These are phyloP conservation scores for Acipenser oxyrinchus DNA, from an alignment of 2,797 vertebrate genomes.

Conservation along the genomic window DNA sequence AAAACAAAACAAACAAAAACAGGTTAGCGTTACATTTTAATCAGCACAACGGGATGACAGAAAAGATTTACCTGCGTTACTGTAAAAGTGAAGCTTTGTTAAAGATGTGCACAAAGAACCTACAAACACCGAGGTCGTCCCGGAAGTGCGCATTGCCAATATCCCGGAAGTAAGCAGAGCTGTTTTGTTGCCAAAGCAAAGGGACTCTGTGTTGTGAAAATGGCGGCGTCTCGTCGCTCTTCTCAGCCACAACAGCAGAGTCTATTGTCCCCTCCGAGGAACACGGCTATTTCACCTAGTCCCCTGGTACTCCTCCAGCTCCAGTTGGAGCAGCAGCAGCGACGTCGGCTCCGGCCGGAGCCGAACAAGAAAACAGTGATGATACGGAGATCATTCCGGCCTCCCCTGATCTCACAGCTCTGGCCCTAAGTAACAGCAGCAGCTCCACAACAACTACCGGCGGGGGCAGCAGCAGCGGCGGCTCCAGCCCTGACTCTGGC, in stretches of 20 bases:
- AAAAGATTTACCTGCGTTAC: no score
- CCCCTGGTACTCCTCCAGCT: conserved; percentile 57
- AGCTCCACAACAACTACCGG: conserved; percentile 64
- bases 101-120: no score
- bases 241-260: conserved; percentile 59
- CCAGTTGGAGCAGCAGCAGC: conserved; percentile 42
- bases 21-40: no score
- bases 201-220: conserved; percentile 52
- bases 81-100: no score
- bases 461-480: conserved; percentile 50
- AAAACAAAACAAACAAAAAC: no score
- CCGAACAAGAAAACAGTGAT: conserved; percentile 42
- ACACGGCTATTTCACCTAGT: conserved; percentile 45
- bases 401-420: conserved; percentile 56
- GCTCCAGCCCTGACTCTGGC: conserved; percentile 59
- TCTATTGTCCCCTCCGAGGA: conserved; percentile 57
- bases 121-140: no score
- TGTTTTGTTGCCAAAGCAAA: conserved; percentile 39
- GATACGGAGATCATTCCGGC: conserved; percentile 48
- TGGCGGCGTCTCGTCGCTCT: conserved; percentile 76
- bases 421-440: conserved; percentile 56
- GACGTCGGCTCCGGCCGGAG: conserved; percentile 37
- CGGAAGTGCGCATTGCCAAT: no score
- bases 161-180: conserved; percentile 32
- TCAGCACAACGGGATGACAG: no score